Base-by-base conservation (phyloP, 1,140 invertebrate species). In the Drosophila chauvacae region DNA sequence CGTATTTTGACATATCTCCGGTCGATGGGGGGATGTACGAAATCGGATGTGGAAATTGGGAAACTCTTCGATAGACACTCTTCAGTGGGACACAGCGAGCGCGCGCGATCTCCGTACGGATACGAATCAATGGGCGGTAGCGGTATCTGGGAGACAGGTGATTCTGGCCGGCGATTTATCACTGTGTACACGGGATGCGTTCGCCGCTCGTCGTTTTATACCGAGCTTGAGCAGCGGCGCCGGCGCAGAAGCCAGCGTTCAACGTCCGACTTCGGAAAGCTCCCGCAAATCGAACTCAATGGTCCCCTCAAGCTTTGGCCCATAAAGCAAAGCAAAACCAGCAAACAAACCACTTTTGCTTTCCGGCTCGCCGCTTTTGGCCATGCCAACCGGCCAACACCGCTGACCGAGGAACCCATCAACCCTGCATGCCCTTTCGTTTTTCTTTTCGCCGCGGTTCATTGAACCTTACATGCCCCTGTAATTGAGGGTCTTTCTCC, bases 121-220 rank as follows among this genome's bases (percentile, higher is more conserved):
- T 56, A 23, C 53, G 53, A 26, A 56, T 50, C 50, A 37, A 48
- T 44, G 26, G 65, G 35, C 47, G 45, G 57, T n/a, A n/a, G 51
- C 39, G 39, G 47, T 60, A 37, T 47, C 44, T n/a, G 14, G 14
- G 14, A 45, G 66, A 30, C 57, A 62, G 65, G 47, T 66, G 68
- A 55, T 73, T 68, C 84, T 80, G 73, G 48, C 48, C 81, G 81
- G 56, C 85, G 69, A 80, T 64, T 84, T 90, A 90, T 88, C 84
- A 88, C 75, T 79, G 76, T 84, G 81, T 68, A 75, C 59, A 61
- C 73, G 84, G 84, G 85, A 88, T 90, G 84, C 77, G 87, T 64
- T 37, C 56, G 77, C 62, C 77, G 69, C 30, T 55, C 30, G 62
- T 65, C 59, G 77, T 88, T 79, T 84, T 90, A 88, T 88, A 88